Conservation (phyloP, 1,140 invertebrate species). For the Ceratosolen solmsi region DNA sequence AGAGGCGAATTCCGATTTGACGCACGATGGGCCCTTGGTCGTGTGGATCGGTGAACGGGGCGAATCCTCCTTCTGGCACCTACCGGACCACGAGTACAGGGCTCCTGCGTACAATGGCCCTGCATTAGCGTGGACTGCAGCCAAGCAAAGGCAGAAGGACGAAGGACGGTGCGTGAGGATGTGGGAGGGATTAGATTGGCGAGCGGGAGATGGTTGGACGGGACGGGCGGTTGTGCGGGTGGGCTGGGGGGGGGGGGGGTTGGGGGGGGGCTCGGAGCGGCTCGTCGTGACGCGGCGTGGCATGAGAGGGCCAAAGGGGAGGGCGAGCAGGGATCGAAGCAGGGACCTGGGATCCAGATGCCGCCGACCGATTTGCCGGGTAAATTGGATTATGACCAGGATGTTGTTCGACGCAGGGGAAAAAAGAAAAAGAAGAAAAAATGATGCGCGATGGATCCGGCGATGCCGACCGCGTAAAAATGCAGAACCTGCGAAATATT, state of each 20-base stretch:
- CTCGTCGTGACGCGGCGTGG: too few species aligned
- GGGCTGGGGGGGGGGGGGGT: too few species aligned
- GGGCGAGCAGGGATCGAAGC: too few species aligned
- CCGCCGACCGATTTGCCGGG: neutral
- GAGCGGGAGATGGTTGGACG: too few species aligned
- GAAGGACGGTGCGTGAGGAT: too few species aligned
- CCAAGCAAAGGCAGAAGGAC: too few species aligned
- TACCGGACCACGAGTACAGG: neutral
- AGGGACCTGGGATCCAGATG: constrained; percentile 1
- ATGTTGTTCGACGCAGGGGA: neutral
- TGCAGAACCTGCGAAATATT: neutral
- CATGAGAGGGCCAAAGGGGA: too few species aligned
- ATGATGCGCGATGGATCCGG: neutral
- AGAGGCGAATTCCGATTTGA: constrained; percentile 45
- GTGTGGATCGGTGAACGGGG: too few species aligned
- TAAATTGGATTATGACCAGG: constrained; percentile 17
- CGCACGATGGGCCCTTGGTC: constrained; percentile 18
- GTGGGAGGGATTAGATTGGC: too few species aligned
- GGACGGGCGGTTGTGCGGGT: too few species aligned
- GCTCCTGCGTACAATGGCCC: neutral
- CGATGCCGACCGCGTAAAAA: neutral
- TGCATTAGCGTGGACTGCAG: too few species aligned
- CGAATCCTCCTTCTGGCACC: neutral
- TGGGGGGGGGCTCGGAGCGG: neutral
- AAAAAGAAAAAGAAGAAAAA: too few species aligned